Percentiles rank a stretch among this genome's conserved stretches.
Evolutionary conservation across 2,797 vertebrate genomes (phyloP).

Genomic region (Hylomyscus alleni): DNA sequence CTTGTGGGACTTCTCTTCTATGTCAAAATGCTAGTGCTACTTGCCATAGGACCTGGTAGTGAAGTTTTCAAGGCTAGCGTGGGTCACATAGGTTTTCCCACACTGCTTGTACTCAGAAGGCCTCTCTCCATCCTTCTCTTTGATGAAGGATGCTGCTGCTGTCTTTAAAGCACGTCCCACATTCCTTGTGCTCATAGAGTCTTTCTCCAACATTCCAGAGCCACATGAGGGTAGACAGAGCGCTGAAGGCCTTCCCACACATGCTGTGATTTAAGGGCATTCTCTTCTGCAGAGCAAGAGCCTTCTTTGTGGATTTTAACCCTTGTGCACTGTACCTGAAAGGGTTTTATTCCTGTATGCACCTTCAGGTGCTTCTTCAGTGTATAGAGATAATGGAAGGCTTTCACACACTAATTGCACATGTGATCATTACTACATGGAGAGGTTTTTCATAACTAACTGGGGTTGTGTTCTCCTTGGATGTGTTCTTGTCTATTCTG

Average conservation of each 20-base stretch:
- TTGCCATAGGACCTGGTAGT: slow-evolving; percentile 69
- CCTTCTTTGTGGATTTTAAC: background rate
- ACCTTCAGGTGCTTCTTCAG: background rate
- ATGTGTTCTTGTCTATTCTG: background rate
- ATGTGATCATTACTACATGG: background rate
- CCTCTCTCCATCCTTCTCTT: slow-evolving; percentile 40
- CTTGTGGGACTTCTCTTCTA: slow-evolving; percentile 5
- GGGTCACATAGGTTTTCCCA: slow-evolving; percentile 8
- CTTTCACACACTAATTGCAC: slow-evolving; percentile 35
- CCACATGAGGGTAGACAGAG: slow-evolving; percentile 24
- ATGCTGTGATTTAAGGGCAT: slow-evolving; percentile 5
- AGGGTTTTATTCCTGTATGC: background rate
- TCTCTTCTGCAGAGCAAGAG: background rate
- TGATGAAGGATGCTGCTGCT: slow-evolving; percentile 66
- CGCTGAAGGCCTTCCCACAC: slow-evolving; percentile 16
- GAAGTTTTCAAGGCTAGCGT: slow-evolving; percentile 68
- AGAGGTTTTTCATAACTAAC: background rate
- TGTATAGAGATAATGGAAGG: background rate
- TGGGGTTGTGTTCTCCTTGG: background rate
- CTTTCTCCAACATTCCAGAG: slow-evolving; percentile 64
- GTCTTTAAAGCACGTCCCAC: slow-evolving; percentile 57
- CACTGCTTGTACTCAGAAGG: slow-evolving; percentile 32
- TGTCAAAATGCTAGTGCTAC: slow-evolving; percentile 69
- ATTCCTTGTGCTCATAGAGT: background rate
- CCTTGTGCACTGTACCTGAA: background rate